Base-by-base conservation (phyloP, 1,140 invertebrate species). In the Eciton burchellii region DNA sequence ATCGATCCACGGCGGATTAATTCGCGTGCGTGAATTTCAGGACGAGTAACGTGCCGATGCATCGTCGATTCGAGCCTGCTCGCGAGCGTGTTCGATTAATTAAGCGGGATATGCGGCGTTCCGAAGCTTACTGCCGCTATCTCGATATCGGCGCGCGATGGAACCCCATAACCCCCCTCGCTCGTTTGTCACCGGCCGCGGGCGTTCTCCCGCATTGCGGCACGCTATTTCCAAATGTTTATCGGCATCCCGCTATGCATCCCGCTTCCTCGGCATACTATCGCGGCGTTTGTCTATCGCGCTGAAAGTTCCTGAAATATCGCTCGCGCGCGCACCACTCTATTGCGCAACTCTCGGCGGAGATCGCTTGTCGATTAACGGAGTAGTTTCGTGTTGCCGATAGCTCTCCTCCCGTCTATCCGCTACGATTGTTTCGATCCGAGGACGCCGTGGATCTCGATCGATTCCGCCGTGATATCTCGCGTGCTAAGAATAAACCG, bases 321-420 rank as follows among this genome's bases (percentile, higher is more conserved):
- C 56, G 70, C 68, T 68, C 35, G 29, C 14, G 19, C 12, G 24
- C 49, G 66, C 43, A 35, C 68, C 43, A 43, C 62, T 16, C 16
- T 35, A 68, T 82, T 84, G 60, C 63, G 54, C 63, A 86, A 86
- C 21, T 24, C 54, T 47, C 24, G 9, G 16, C 52, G 16, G 29
- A 60, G 82, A 74, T 82, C 49, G 62, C 41, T 59, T 41, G 16
- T 24, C 83, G 77, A 85, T 85, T 85, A 86, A 14, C 63, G 79
- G 59, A n/a, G 83, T 70, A 76, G 71, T 86, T 76, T 85, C 77
- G 68, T 82, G 72, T 54, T 56, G 74, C 68, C 74, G 76, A 86
- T 84, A 70, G 68, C 77, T 81, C 56, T 84, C 63, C 56, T 57
- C 43, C n/a, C 24, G 4, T 62, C 2, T 35, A 41, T 16, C 47